phyloP scores from a whole-genome alignment of 2,113 vertebrate genomes.

The Vireo altiloquus region DNA sequence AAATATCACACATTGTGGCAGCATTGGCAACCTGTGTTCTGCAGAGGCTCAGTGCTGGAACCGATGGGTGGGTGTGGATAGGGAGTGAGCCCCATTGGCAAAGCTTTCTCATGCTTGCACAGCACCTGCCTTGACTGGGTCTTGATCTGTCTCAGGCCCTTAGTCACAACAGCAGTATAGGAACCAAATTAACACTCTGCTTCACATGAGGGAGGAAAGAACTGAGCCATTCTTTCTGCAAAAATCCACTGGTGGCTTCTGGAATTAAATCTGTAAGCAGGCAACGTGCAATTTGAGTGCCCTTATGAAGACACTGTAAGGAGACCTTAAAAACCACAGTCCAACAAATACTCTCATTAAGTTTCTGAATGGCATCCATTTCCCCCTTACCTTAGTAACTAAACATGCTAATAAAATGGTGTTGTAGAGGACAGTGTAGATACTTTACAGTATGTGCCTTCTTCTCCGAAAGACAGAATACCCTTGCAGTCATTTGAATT shows the following conservation, averaged over 20 bases:
- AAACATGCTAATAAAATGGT: background rate
- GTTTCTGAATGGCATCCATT: background rate
- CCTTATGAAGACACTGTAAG: background rate
- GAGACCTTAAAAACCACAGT: background rate
- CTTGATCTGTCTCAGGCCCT: background rate
- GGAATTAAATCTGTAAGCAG: background rate
- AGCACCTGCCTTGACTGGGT: background rate
- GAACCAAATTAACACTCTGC: background rate
- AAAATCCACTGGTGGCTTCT: background rate
- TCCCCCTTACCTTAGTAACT: background rate
- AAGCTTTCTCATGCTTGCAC: background rate
- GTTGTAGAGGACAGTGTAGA: background rate
- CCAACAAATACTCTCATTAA: background rate
- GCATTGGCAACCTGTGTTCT: background rate
- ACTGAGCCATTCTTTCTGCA: background rate
- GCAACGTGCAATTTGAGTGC: background rate
- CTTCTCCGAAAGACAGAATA: background rate
- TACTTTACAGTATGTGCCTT: background rate
- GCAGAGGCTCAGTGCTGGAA: background rate
- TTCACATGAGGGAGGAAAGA: background rate
- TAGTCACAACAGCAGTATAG: background rate
- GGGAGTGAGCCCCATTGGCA: background rate
- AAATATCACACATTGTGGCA: background rate
- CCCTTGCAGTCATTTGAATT: background rate
- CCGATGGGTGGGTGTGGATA: accelerated